Base-by-base conservation (phyloP, 2,113 vertebrate genomes). In the Aegotheles bennettii region DNA sequence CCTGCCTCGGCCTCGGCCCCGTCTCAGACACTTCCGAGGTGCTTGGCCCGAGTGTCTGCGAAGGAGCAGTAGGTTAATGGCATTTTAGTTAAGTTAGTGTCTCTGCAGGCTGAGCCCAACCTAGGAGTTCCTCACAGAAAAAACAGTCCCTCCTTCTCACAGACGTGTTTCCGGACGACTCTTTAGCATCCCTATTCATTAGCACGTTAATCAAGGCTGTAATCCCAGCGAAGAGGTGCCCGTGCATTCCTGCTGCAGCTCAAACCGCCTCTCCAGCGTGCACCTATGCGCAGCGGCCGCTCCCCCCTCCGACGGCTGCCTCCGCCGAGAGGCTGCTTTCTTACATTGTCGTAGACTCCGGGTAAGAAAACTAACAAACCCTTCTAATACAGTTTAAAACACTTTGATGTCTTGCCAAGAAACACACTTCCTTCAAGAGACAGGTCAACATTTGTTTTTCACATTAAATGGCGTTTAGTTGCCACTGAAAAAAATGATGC, bases 401-500 rank as follows among this genome's bases (percentile, higher is more conserved):
- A 98, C 98, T 98, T 98, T 98, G 98, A 98, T 97, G 97, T 97
- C 97, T 98, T 97, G 97, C 98, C 97, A 98, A 97, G 97, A 97
- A 98, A 97, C 97, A 96, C 90, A 90, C 96, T 98, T 98, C 97
- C 97, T 98, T 98, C 96, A 97, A 98, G 95, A 98, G 97, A 98
- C 97, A 98, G 98, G 98, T 98, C 98, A 98, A 98, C 98, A 98
- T 98, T 98, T 98, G 98, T 98, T 98, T 98, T 98, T 98, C 97
- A 96, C 98, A 98, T 98, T 98, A 98, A 98, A 98, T 98, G 98
- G 97, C 97, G 61, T 98, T 98, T 98, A 98, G 97, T 98, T 97
- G 97, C 98, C 95, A 94, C 96, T 97, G 96, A 95, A 96, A 97
- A n/a, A 98, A 98, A 97, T 97, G 97, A 98, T 98, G 97, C 96